These are phyloP conservation scores for Sabellastarte sp. DNA, from an alignment of 2,888 invertebrate genomes.

Conservation along the genomic window DNA sequence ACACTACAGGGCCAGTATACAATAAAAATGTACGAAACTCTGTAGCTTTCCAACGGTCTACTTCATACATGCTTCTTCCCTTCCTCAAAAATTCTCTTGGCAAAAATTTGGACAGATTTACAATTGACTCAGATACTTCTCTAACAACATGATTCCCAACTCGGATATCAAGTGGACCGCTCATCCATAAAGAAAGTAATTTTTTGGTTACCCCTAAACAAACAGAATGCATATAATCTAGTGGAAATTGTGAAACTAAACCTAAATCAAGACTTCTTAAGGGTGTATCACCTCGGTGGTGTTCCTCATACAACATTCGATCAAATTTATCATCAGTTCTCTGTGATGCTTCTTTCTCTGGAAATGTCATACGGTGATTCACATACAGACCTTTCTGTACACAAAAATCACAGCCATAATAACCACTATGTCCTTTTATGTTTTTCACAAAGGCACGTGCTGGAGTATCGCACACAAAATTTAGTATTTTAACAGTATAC, in stretches of 20 bases:
- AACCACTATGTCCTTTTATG: constrained; percentile 7
- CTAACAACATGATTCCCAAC: not conserved
- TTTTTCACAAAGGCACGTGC: constrained; percentile 9
- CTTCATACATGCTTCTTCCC: constrained; percentile 23
- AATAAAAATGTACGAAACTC: constrained; percentile 36
- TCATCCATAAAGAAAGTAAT: constrained; percentile 29
- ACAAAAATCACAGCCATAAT: constrained; percentile 4
- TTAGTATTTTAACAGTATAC: constrained; percentile 2
- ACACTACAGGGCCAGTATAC: constrained; percentile 34
- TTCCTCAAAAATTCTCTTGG: constrained; percentile 33
- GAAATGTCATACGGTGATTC: constrained; percentile 4
- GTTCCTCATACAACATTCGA: constrained; percentile 27
- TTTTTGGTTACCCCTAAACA: constrained; percentile 40
- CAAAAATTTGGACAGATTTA: constrained; percentile 18
- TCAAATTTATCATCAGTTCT: constrained; percentile 18
- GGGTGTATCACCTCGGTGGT: constrained; percentile 30
- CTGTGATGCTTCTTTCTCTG: not conserved
- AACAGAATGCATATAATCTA: constrained; percentile 49
- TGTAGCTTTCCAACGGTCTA: constrained; percentile 39
- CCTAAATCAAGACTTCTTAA: constrained; percentile 27
- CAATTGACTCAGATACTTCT: not conserved
- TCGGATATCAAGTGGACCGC: constrained; percentile 21
- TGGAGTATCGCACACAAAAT: constrained; percentile 9
- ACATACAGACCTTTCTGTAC: not conserved
- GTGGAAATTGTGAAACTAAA: constrained; percentile 35